Percentiles rank a stretch among this genome's conserved stretches.
Evolutionary conservation across 2,113 vertebrate species (phyloP).

Genomic region (Argyrosomus japonicus): DNA sequence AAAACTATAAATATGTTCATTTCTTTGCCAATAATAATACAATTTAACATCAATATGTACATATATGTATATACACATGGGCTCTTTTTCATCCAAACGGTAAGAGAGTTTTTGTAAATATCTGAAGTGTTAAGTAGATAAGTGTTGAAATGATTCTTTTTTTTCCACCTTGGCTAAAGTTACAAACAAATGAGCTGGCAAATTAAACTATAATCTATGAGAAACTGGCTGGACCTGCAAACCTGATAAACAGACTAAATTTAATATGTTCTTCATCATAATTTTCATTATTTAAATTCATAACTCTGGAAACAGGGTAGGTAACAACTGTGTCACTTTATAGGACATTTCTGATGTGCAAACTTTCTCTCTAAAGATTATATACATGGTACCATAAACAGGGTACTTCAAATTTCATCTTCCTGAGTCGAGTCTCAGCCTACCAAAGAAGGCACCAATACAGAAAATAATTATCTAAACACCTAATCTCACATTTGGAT

Average conservation of each 20-base stretch:
- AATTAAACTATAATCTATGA: neutral
- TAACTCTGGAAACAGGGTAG: neutral
- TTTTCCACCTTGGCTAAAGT: neutral
- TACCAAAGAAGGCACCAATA: conserved; percentile 6
- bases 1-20: too few species aligned
- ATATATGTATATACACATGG: too few species aligned
- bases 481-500: conserved; percentile 47
- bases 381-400: too few species aligned
- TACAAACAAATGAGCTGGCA: neutral
- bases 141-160: too few species aligned
- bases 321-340: too few species aligned
- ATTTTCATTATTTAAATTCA: neutral
- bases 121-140: too few species aligned
- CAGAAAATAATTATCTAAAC: conserved; percentile 25
- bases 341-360: neutral
- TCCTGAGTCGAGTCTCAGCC: neutral
- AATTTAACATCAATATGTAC: too few species aligned
- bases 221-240: neutral
- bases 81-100: too few species aligned
- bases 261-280: neutral
- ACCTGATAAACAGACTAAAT: neutral
- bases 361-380: neutral
- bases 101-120: neutral
- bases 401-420: neutral
- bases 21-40: too few species aligned